Conservation (phyloP, 2,888 invertebrate species). For the Cryptosula pallasiana region DNA sequence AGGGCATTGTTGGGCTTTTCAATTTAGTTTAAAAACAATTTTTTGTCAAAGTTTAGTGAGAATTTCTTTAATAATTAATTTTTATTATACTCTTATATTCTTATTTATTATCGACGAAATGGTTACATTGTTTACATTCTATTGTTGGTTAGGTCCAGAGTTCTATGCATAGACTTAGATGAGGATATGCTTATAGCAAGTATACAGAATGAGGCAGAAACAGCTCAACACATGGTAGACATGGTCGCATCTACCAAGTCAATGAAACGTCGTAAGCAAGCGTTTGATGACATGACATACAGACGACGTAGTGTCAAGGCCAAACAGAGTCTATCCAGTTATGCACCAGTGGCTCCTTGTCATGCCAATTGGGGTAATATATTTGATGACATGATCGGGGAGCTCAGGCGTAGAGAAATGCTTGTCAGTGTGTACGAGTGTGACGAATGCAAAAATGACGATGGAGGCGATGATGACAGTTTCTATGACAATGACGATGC, state of each 20-base stretch:
- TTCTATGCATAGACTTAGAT: not conserved
- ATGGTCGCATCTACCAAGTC: not conserved
- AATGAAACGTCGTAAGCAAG: not conserved
- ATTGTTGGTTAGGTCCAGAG: not conserved
- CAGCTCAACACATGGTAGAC: constrained; percentile 4
- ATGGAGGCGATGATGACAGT: not conserved
- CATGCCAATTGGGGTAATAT: not conserved
- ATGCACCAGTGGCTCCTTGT: not conserved
- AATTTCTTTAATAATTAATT: too few species aligned
- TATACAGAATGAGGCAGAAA: constrained; percentile 12
- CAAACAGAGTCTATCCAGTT: not conserved
- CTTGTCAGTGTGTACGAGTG: not conserved
- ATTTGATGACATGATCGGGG: not conserved
- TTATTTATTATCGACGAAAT: too few species aligned
- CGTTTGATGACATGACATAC: constrained; percentile 7
- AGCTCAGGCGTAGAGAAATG: not conserved
- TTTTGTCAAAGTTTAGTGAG: too few species aligned
- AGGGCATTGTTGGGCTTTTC: too few species aligned
- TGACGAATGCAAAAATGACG: not conserved
- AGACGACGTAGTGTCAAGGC: not conserved
- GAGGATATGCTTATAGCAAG: constrained; percentile 4
- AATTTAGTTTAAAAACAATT: too few species aligned
- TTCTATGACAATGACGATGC: not conserved
- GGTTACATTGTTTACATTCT: too few species aligned
- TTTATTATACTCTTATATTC: too few species aligned